Percentiles rank a stretch among this genome's conserved stretches.
Evolutionary conservation across 1,140 invertebrate species (phyloP).

Genomic region (Metaphire vulgaris): DNA sequence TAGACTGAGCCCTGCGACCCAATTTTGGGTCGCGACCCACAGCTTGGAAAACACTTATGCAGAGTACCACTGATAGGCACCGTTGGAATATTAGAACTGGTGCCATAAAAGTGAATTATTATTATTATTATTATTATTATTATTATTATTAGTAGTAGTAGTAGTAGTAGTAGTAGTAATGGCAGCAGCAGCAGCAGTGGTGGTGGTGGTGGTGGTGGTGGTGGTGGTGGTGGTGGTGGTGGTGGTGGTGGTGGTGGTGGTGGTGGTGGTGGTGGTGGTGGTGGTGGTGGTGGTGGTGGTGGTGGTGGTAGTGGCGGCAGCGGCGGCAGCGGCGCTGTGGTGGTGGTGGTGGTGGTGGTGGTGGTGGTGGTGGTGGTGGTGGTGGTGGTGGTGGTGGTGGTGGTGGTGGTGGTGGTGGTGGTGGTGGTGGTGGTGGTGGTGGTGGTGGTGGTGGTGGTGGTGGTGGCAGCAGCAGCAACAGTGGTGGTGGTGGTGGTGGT

Average conservation of each 20-base stretch:
- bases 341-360: slow-evolving; percentile 12
- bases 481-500: slow-evolving; percentile 25
- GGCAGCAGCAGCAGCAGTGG: slow-evolving; percentile 13
- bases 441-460: neutral
- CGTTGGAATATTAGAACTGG: too few relatives aligned
- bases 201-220: slow-evolving; percentile 27
- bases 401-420: slow-evolving; percentile 14
- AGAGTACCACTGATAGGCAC: too few relatives aligned
- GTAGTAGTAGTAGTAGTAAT: slow-evolving; percentile 18
- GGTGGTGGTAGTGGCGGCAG: slow-evolving; percentile 14
- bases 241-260: slow-evolving; percentile 23
- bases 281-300: slow-evolving; percentile 24
- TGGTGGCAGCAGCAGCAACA: neutral
- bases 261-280: slow-evolving; percentile 25
- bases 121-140: slow-evolving; percentile 1
- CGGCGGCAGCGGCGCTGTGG: neutral
- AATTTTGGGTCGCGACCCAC: too few relatives aligned
- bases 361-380: slow-evolving; percentile 26
- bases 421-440: slow-evolving; percentile 22
- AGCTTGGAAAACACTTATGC: too few relatives aligned
- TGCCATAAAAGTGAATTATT: too few relatives aligned
- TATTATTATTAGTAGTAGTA: slow-evolving; percentile 12
- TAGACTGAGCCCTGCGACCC: too few relatives aligned
- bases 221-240: slow-evolving; percentile 20
- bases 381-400: slow-evolving; percentile 3